These are phyloP conservation scores for Montipora foliosa DNA, from an alignment of 64 coral and sea anemone genomes.

Conservation along the genomic window DNA sequence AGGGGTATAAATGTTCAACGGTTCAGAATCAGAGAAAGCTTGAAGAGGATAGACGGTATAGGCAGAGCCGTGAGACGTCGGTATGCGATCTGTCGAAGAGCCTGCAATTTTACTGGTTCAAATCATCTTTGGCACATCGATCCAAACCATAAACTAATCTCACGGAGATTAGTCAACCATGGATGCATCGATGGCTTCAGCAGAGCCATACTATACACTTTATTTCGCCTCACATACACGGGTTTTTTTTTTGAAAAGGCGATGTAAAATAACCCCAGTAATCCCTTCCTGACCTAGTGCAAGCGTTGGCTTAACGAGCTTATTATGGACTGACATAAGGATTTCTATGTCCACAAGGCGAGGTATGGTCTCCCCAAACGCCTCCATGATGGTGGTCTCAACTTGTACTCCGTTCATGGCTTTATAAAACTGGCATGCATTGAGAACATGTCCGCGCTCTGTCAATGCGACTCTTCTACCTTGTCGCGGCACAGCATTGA, in stretches of 20 bases:
- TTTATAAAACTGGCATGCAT: slow-evolving; percentile 31
- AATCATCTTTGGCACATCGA: neutral
- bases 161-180: neutral
- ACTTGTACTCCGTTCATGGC: slow-evolving; percentile 32
- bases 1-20: slow-evolving; percentile 4
- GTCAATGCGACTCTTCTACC: slow-evolving; percentile 29
- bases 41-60: no score
- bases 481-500: slow-evolving; percentile 26
- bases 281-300: slow-evolving; percentile 24
- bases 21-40: no score
- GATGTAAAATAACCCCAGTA: neutral
- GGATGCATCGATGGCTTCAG: no score
- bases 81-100: no score
- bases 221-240: neutral
- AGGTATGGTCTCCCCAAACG: slow-evolving; percentile 46
- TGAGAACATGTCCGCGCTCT: slow-evolving; percentile 40
- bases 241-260: slow-evolving; percentile 4
- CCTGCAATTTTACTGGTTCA: no score
- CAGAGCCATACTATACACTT: neutral
- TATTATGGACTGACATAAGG: slow-evolving; percentile 18
- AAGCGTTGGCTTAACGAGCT: slow-evolving; percentile 12
- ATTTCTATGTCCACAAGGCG: slow-evolving; percentile 39
- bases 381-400: slow-evolving; percentile 47
- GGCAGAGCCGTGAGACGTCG: no score
- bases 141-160: no score